Conservation (phyloP, 2,888 invertebrate species). For the Sisyra terminalis region DNA sequence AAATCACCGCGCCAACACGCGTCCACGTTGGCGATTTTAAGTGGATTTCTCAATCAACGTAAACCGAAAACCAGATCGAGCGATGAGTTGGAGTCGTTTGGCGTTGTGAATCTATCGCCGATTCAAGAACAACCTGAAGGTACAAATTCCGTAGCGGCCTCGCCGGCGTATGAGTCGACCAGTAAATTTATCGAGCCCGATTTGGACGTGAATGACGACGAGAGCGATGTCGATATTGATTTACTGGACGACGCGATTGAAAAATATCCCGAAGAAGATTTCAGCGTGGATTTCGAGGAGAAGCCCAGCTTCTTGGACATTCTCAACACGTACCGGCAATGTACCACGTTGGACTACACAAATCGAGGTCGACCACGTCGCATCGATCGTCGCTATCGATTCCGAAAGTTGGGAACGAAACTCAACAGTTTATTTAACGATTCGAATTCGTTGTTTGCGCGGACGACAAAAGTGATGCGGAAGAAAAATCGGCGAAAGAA, state of each 20-base stretch:
- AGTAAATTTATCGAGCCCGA: slow-evolving; percentile 3
- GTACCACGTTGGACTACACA: slow-evolving; percentile 27
- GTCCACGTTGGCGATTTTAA: slow-evolving; percentile 68
- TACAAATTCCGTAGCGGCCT: background rate
- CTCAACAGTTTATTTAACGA: background rate
- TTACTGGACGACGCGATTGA: background rate
- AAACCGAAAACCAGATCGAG: slow-evolving; percentile 23
- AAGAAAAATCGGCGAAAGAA: slow-evolving; percentile 46
- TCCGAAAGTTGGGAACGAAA: slow-evolving; percentile 20
- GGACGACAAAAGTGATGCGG: slow-evolving; percentile 15
- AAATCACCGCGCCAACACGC: slow-evolving; percentile 82
- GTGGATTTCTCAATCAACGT: slow-evolving; percentile 41
- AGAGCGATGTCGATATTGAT: slow-evolving; percentile 18
- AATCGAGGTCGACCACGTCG: slow-evolving; percentile 18
- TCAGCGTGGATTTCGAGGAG: slow-evolving; percentile 20
- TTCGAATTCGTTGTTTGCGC: slow-evolving; percentile 6
- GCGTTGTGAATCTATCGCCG: slow-evolving; percentile 2
- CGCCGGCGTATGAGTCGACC: slow-evolving; percentile 3
- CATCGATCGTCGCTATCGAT: slow-evolving; percentile 17
- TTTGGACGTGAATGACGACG: slow-evolving; percentile 19
- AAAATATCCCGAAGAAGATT: slow-evolving; percentile 15
- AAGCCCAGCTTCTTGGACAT: slow-evolving; percentile 31
- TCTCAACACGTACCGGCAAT: slow-evolving; percentile 29
- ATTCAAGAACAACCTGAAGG: slow-evolving; percentile 5
- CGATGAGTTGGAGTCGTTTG: slow-evolving; percentile 12